phyloP scores from a whole-genome alignment of 2,888 invertebrate genomes.

The Conchocele bisecta region DNA sequence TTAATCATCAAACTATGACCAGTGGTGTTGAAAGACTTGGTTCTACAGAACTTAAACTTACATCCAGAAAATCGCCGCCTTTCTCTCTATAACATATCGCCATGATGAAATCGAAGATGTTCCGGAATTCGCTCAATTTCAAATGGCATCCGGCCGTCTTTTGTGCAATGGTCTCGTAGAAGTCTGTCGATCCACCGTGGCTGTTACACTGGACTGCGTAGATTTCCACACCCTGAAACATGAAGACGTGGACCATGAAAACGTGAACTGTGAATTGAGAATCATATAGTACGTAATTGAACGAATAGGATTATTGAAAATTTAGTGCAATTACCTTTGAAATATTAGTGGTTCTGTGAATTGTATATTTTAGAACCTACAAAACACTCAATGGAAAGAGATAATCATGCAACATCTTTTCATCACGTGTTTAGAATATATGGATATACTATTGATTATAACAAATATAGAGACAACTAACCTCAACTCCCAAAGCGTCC shows the following conservation, averaged over 20 bases:
- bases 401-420: not conserved
- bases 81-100: constrained; percentile 78
- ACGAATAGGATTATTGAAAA: too few species aligned
- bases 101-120: constrained; percentile 79
- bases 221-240: constrained; percentile 65
- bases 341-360: not conserved
- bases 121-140: constrained; percentile 70
- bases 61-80: constrained; percentile 65
- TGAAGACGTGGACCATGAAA: not conserved
- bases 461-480: constrained; percentile 11
- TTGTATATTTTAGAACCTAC: too few species aligned
- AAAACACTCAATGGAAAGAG: not conserved
- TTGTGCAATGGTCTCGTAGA: constrained; percentile 70
- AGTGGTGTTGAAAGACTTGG: too few species aligned
- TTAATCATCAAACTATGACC: too few species aligned
- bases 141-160: constrained; percentile 74
- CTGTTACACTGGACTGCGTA: constrained; percentile 65
- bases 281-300: too few species aligned
- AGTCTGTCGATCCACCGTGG: constrained; percentile 40
- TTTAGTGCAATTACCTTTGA: not conserved
- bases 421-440: too few species aligned
- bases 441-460: too few species aligned
- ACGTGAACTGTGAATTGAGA: not conserved
- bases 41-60: too few species aligned
- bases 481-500: constrained; percentile 58